These are phyloP conservation scores for Ataeniobius toweri DNA, from an alignment of 2,797 vertebrate species.

Conservation along the genomic window DNA sequence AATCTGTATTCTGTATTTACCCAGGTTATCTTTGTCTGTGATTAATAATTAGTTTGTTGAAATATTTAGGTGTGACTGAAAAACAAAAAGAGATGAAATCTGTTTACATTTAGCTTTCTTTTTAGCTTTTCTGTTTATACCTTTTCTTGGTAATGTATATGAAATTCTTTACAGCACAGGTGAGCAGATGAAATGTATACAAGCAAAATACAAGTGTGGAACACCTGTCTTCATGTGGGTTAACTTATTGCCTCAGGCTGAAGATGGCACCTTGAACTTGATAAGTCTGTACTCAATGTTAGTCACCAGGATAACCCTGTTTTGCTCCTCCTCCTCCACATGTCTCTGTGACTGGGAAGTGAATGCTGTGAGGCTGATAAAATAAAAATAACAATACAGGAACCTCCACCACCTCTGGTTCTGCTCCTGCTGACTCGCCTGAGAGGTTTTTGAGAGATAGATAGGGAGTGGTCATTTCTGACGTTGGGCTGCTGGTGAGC, in stretches of 20 bases:
- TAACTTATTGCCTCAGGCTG: conserved; percentile 38
- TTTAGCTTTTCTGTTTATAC: background rate
- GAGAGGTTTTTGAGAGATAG: conserved; percentile 33
- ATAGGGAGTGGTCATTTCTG: conserved; percentile 43
- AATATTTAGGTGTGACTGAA: background rate
- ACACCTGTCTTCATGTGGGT: conserved; percentile 25
- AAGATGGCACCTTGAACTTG: conserved; percentile 42
- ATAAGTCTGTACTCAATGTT: conserved; percentile 14
- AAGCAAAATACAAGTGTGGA: conserved; percentile 1
- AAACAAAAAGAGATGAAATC: background rate
- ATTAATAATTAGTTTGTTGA: background rate
- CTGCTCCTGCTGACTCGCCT: conserved; percentile 33
- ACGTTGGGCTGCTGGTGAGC: conserved; percentile 62
- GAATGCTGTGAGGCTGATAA: conserved; percentile 60
- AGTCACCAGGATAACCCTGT: conserved; percentile 25
- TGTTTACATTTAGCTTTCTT: background rate
- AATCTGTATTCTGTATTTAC: background rate
- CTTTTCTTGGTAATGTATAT: background rate
- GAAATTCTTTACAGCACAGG: background rate
- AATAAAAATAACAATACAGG: conserved; percentile 64
- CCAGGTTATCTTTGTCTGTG: background rate
- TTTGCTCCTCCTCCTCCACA: conserved; percentile 25
- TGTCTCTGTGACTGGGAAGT: conserved; percentile 39
- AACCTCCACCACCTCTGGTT: conserved; percentile 38
- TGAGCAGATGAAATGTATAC: conserved; percentile 25